These are phyloP conservation scores for Leptinotarsa haldemani DNA, from an alignment of 2,888 invertebrate species.

Conservation along the genomic window DNA sequence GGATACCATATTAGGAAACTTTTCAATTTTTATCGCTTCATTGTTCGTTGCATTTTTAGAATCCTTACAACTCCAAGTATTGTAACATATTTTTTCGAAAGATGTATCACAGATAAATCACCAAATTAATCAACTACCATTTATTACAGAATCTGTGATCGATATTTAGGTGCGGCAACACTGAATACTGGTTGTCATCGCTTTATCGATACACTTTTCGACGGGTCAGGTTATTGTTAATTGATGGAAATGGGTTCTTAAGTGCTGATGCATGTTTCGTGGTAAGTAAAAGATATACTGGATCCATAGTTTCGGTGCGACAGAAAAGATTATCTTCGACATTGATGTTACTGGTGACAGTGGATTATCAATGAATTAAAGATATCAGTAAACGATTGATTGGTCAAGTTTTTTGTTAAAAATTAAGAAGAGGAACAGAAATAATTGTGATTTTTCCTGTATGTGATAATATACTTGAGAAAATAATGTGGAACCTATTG, in stretches of 20 bases:
- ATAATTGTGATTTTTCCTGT: not conserved
- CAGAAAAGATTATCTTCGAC: constrained; percentile 9
- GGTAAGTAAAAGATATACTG: constrained; percentile 34
- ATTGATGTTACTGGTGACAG: constrained; percentile 15
- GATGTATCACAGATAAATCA: not conserved
- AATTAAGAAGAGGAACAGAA: not conserved
- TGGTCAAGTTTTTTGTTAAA: not conserved
- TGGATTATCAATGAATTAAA: constrained; percentile 6
- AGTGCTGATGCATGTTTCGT: constrained; percentile 49
- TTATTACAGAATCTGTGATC: not conserved
- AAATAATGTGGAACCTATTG: too few relatives aligned
- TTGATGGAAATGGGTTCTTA: constrained; percentile 48
- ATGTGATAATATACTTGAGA: too few relatives aligned
- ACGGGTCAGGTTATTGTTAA: constrained; percentile 35
- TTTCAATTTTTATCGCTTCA: not conserved
- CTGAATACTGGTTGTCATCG: constrained; percentile 19
- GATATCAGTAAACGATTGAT: constrained; percentile 19
- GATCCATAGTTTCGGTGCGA: constrained; percentile 33
- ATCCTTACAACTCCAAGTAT: too few relatives aligned
- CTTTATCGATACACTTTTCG: constrained; percentile 27
- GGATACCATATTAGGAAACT: not conserved
- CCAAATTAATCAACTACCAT: not conserved
- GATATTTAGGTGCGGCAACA: constrained; percentile 12
- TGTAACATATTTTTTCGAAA: not conserved
- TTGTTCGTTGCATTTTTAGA: not conserved